Base-by-base conservation (phyloP, 2,888 invertebrate species). In the Tanypteryx hageni region DNA sequence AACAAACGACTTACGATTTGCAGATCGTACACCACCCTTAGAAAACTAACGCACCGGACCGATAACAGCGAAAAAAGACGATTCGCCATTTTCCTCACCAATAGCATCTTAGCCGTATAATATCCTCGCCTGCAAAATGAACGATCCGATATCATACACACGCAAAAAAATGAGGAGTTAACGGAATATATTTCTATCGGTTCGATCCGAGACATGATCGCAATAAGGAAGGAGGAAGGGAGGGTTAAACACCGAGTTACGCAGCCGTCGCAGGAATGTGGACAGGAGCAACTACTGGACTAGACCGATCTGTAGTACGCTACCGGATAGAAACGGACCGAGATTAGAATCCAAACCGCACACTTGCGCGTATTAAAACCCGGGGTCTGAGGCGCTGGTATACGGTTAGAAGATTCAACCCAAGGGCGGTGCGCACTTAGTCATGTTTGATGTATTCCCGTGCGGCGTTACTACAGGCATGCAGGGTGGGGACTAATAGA, bases 371-470 rank as follows among this genome's bases (percentile, higher is more conserved):
- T 58, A 89, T 89, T 89, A 89, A 44, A 89, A 64, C 44, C 18
- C 64, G 89, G 89, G 9, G 64, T 89, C 64, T 64, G 89, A 89
- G 68, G 89, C 89, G 31, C 64, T 27, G 89, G 64, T 44, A 44
- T 44, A 64, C 44, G 44, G 64, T 44, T 89, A 44, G 89, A 89
- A 89, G 64, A 89, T 89, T 64, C 89, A 68, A 89, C 89, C 89
- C 56, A 89, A 64, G 64, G 89, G 89, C 64, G 89, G 89, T 44
- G 44, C n/a, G 64, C 89, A 89, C 89, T 89, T 89, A 89, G 64
- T 89, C 89, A 89, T 68, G 89, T 27, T 89, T 89, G 89, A 89
- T 89, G 64, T 89, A 89, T 44, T 89, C 64, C 89, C 61, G 61
- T n/a, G 18, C 68, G 89, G 64, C 64, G 89, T 89, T 68, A 89